Evolutionary conservation across 2,797 vertebrate genomes (phyloP), one percentile per base, ranked within the genome.

Genomic region (Parambassis ranga): DNA sequence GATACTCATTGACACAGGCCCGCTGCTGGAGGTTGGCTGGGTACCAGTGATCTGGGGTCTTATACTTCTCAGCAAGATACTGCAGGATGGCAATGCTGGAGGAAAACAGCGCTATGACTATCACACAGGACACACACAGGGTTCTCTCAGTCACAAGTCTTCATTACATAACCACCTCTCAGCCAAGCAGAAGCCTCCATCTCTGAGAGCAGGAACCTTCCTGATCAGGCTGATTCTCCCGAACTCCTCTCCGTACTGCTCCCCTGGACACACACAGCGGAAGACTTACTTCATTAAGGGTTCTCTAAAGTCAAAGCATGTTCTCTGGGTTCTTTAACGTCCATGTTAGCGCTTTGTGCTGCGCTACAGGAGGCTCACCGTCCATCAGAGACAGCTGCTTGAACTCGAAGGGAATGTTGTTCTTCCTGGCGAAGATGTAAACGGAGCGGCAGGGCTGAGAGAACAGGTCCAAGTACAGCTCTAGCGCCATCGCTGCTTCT

Each of bases 21-120:
- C 90, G 90, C 2, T 72, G 91, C 44, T 92, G 89, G 52, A 94
- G 84, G 43, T 95, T 94, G 1, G 88, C 71, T 0, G 94, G 95
- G 77, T 95, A 96, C 95, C 95, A 96, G 85, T 92, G 91, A 7
- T 94, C 93, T 0, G 94, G 89, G 1, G 93, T 87, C 5, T 87
- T 83, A 83, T 89, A 95, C 82, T 95, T 96, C 30, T 87, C 82
- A 0, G 65, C 86, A 75, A 97, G 42, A 65, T 96, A 96, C 33
- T 84, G 77, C 51, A 97, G 86, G 74, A 96, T 95, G 10, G 95
- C 93, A 49, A 88, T 72, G 22, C 95, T 97, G 79, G 11, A 46
- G 15, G 7, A 4, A 61, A 43, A 44, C 14, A 32, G 14, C n/a
- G 32, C 3, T 2, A 43, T 41, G 15, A 46, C 13, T 5, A 11